Percentiles rank a stretch among this genome's conserved stretches.
These are phyloP conservation scores for Atractosteus spatula DNA, from an alignment of 2,113 vertebrate genomes.

Conservation along the genomic window DNA sequence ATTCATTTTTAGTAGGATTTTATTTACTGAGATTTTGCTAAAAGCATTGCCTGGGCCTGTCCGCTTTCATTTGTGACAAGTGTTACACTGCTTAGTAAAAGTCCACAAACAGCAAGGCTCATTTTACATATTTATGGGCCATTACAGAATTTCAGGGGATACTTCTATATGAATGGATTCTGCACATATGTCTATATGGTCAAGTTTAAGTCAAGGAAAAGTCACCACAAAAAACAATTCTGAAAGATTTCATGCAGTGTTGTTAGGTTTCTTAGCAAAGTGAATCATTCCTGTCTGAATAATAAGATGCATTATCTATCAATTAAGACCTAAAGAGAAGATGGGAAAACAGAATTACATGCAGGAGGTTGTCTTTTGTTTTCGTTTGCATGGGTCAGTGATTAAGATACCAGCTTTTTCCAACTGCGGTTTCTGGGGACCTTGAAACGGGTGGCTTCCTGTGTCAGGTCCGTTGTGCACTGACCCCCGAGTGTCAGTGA, in stretches of 20 bases:
- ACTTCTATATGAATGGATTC: slow-evolving; percentile 50
- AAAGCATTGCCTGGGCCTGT: background rate
- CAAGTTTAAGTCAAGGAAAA: slow-evolving; percentile 42
- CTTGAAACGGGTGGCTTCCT: background rate
- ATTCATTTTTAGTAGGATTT: slow-evolving; percentile 16
- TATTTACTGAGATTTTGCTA: slow-evolving; percentile 8
- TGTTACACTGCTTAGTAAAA: slow-evolving; percentile 22
- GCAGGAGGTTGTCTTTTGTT: background rate
- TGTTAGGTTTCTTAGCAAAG: background rate
- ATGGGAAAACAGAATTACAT: too few relatives aligned
- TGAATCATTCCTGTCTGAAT: background rate
- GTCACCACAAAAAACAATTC: slow-evolving; percentile 2
- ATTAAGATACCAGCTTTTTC: background rate
- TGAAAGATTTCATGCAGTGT: background rate
- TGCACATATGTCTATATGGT: slow-evolving; percentile 37
- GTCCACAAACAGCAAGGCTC: slow-evolving; percentile 19
- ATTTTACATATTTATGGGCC: slow-evolving; percentile 63
- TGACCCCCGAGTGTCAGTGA: background rate
- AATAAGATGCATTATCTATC: too few relatives aligned
- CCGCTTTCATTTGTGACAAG: background rate
- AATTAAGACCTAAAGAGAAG: too few relatives aligned
- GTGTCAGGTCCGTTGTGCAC: background rate
- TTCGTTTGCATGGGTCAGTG: background rate
- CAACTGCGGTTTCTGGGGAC: background rate
- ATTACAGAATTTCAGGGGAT: slow-evolving; percentile 51